Evolutionary conservation across 2,888 invertebrate species (phyloP).

Genomic region (Carpatolechia fugitivella): DNA sequence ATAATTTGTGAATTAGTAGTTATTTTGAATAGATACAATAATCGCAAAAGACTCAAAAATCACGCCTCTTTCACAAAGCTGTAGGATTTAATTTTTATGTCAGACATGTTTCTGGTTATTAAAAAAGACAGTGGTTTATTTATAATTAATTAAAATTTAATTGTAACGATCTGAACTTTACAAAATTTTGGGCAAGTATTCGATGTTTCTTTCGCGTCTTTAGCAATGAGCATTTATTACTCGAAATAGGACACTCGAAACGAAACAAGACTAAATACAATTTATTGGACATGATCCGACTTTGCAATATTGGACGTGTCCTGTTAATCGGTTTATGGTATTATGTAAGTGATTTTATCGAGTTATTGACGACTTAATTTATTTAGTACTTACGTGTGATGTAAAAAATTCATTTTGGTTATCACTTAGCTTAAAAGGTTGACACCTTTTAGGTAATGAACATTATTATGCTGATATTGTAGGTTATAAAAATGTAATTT

Average conservation of each 20-base stretch:
- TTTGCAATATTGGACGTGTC: background rate
- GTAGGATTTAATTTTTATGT: no score
- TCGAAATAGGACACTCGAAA: constrained; percentile 1
- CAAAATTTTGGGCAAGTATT: background rate
- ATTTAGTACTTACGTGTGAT: background rate
- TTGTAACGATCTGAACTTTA: constrained; percentile 1
- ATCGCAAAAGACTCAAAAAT: no score
- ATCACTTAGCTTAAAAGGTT: background rate
- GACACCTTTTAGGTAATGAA: no score
- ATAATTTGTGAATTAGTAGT: no score
- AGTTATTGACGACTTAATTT: constrained; percentile 13
- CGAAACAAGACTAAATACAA: constrained; percentile 4
- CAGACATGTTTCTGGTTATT: no score
- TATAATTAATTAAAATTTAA: background rate
- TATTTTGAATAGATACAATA: no score
- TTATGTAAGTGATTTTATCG: constrained; percentile 10
- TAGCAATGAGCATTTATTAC: constrained; percentile 9
- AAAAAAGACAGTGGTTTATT: no score
- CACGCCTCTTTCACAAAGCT: no score
- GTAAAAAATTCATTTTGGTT: background rate
- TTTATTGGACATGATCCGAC: constrained; percentile 7
- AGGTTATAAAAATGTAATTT: no score
- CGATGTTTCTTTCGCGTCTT: background rate
- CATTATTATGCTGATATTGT: no score
- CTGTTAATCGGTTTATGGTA: background rate